Evolutionary conservation across 2,797 vertebrate species (phyloP), one percentile per base, ranked within the genome.

Genomic region (Molossus alvarezi): DNA sequence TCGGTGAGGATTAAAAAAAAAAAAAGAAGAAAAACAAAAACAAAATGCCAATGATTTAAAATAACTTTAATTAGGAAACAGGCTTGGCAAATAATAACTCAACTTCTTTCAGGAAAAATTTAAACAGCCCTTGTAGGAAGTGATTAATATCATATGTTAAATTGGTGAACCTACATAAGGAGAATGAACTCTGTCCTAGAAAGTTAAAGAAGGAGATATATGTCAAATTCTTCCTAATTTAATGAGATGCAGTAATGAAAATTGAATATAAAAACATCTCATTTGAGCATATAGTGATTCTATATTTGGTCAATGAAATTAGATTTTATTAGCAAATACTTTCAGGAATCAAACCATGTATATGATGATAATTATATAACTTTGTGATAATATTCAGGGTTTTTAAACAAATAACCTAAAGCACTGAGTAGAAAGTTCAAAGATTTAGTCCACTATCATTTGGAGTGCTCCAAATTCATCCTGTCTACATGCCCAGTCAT

Each of bases 71-170:
- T 71, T 95, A 62, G 20, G 41, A 86, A 88, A 80, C 0, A 92
- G 48, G 1, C 0, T 37, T 77, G 7, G 41, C 18, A 93, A 84
- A 9, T 85, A 94, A 83, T 7, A 85, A 48, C 48, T 81, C 71
- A 64, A 9, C 0, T 77, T 92, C 41, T 88, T 94, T 97, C 90
- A 75, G 20, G 21, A 64, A 95, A 91, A 41, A 84, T 62, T 23
- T 60, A 48, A 97, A 15, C 12, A 91, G 29, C 25, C 21, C 33
- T 84, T 71, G 84, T 1, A 58, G 45, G 10, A 93, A 58, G n/a
- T 89, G 77, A 94, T 88, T 71, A 88, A 87, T 71, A 64, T 20
- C 17, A 79, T 84, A 77, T 71, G 6, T 81, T 62, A 92, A 75
- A 79, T 77, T 37, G 60, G 6, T 71, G 23, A 13, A 53, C 82